Conservation (phyloP, 2,888 invertebrate species). For the Polymixis lichenea region DNA sequence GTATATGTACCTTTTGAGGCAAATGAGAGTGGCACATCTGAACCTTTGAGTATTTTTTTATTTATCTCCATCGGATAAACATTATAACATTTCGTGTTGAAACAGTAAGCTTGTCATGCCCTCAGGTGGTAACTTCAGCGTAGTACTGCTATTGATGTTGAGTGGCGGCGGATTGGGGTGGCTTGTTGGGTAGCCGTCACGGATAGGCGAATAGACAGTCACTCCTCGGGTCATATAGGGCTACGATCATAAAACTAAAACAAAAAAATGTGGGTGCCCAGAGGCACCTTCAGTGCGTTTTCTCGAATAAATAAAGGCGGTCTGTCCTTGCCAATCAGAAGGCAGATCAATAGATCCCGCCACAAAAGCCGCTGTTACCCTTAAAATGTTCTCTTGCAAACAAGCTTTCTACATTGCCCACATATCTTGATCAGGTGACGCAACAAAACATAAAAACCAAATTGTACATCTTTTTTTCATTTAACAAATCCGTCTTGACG, state of each 20-base stretch:
- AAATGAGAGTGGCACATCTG: neutral
- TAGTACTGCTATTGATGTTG: constrained; percentile 15
- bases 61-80: neutral
- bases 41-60: neutral
- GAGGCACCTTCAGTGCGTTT: constrained; percentile 4
- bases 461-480: constrained; percentile 87
- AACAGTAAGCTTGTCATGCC: neutral
- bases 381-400: constrained; percentile 63
- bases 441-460: constrained; percentile 86
- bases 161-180: neutral
- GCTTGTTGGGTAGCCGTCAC: constrained; percentile 6
- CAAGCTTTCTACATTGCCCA: constrained; percentile 71
- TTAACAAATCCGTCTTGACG: constrained; percentile 89
- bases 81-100: neutral
- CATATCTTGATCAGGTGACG: constrained; percentile 86
- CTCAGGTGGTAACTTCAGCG: constrained; percentile 1
- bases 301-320: constrained; percentile 34
- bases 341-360: constrained; percentile 58
- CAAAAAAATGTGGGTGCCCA: neutral
- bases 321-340: constrained; percentile 35
- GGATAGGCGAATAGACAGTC: constrained; percentile 14
- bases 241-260: neutral
- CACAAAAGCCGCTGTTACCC: constrained; percentile 53
- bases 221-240: neutral
- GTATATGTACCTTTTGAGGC: too few relatives aligned